phyloP scores from a whole-genome alignment of 2,888 invertebrate genomes.

The Hydrotaea diabolus region DNA sequence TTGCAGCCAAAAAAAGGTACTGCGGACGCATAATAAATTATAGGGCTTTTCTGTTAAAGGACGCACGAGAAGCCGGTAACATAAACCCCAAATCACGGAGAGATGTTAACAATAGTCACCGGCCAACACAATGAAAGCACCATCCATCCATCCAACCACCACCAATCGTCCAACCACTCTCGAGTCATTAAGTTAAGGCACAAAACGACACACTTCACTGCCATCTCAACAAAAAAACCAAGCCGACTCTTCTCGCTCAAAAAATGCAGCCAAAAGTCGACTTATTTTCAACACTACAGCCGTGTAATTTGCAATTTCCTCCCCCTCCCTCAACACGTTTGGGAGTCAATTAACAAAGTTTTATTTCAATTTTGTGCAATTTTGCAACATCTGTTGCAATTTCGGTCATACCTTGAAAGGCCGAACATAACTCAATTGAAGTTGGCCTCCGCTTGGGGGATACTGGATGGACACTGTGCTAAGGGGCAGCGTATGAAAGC shows the following conservation, averaged over 20 bases:
- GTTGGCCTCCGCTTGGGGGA: neutral
- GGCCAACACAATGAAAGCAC: too few species aligned
- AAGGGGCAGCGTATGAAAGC: neutral
- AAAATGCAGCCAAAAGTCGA: conserved; percentile 27
- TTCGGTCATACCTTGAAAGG: neutral
- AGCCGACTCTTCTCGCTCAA: neutral
- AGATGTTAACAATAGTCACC: conserved; percentile 2
- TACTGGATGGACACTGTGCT: neutral
- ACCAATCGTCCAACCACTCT: conserved; percentile 15
- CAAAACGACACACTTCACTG: conserved; percentile 18
- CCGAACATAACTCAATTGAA: conserved; percentile 14
- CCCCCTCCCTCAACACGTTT: neutral
- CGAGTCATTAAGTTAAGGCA: conserved; percentile 22
- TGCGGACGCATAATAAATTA: conserved; percentile 11
- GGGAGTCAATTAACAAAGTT: conserved; percentile 9
- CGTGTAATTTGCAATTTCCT: neutral
- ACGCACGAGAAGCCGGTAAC: conserved; percentile 4
- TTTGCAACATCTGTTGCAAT: conserved; percentile 30
- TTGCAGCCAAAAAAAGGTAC: neutral
- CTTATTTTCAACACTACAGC: conserved; percentile 17
- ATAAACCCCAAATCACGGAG: conserved; percentile 20
- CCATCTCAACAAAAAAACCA: neutral
- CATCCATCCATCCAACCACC: too few species aligned
- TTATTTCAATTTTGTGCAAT: neutral
- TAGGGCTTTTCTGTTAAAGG: neutral